phyloP scores from a whole-genome alignment of 2,797 vertebrate genomes.

The Brotogeris chrysoptera region DNA sequence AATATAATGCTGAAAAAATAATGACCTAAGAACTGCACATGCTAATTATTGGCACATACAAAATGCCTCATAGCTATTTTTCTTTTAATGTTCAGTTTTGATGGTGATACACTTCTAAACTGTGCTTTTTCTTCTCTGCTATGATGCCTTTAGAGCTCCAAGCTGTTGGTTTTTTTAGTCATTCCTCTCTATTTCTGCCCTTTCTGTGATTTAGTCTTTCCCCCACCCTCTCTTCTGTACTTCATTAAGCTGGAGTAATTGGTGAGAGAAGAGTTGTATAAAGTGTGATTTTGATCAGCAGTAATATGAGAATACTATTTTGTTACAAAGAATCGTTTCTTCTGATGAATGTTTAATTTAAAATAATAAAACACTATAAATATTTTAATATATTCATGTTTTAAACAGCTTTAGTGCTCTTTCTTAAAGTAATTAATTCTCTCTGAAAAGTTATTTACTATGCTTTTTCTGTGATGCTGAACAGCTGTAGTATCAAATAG shows the following conservation, averaged over 20 bases:
- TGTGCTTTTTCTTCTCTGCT: not conserved
- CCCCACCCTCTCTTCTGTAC: not conserved
- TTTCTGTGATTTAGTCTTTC: not conserved
- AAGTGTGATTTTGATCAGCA: not conserved
- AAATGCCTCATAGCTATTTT: not conserved
- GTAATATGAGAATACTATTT: not conserved
- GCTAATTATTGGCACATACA: not conserved
- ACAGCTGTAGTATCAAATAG: not conserved
- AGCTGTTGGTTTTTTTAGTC: not conserved
- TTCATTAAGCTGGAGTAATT: not conserved
- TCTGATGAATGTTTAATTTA: not conserved
- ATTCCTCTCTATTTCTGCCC: not conserved
- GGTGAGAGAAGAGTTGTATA: not conserved
- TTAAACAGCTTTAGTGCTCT: not conserved
- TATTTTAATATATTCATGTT: not conserved
- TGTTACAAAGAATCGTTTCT: not conserved
- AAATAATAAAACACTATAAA: not conserved
- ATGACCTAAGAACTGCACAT: not conserved
- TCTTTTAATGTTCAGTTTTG: not conserved
- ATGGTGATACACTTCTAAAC: not conserved
- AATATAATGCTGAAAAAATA: not conserved
- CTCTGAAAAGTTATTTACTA: not conserved
- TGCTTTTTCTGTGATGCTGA: not conserved
- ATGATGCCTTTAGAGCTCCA: not conserved
- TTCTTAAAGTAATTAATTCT: not conserved